Percentiles rank a stretch among this genome's conserved stretches.
Evolutionary conservation across 2,113 vertebrate genomes (phyloP).

Genomic region (Oreotrochilus melanogaster): DNA sequence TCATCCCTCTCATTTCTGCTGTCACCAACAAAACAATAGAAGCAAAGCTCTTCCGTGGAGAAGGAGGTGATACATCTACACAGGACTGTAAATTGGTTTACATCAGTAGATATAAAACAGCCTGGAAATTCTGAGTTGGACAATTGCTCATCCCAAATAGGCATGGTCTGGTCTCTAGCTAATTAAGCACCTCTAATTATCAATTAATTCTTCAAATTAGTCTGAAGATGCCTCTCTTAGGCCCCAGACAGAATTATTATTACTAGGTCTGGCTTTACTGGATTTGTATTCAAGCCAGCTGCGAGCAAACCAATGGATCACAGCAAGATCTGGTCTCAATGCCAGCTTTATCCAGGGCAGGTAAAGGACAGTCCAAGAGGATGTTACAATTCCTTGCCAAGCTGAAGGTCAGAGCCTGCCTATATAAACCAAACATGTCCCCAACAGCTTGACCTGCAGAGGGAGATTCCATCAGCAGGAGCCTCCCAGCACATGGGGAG

Average conservation of each 20-base stretch:
- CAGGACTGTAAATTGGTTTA: neutral
- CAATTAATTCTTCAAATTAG: neutral
- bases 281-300: neutral
- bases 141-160: neutral
- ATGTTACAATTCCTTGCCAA: neutral
- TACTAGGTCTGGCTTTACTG: neutral
- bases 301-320: neutral
- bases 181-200: neutral
- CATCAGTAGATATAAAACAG: neutral
- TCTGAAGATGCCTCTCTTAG: neutral
- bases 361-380: neutral
- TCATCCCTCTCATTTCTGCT: neutral
- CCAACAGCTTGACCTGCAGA: neutral
- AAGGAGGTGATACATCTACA: neutral
- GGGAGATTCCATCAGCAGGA: neutral
- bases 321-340: neutral
- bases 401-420: neutral
- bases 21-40: neutral
- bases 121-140: neutral
- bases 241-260: neutral
- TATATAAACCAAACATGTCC: neutral
- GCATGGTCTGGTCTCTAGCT: neutral
- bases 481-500: fast-evolving
- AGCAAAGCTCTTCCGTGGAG: neutral
- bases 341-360: neutral